Base-by-base conservation (phyloP, 2,113 vertebrate genomes). In the Syngnathus floridae region DNA sequence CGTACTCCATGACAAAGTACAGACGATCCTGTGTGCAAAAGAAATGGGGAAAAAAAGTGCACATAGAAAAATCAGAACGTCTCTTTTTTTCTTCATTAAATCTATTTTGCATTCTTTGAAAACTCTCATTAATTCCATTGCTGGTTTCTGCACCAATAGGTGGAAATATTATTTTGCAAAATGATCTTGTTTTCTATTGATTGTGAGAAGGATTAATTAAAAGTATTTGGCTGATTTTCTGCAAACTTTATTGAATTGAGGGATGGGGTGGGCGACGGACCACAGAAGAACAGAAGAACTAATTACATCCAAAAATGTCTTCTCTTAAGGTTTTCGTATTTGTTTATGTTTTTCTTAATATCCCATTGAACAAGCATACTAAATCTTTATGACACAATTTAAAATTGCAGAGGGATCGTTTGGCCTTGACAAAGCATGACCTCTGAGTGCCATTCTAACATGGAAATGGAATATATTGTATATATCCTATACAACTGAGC, bases 1-100 rank as follows among this genome's bases (percentile, higher is more conserved):
- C 94, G 4, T 95, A 98, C 43, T 98, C 96, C 96, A 98, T 98
- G 72, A 98, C 95, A 63, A 98, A 98, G 87, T 96, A 98, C 54
- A 98, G 91, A 7, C 96, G 95, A 71, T 98, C 96, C 96, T 98
- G 73, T 58, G n/a, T 26, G 19, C 36, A 52, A 35, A 40, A 14
- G 40, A 12, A 14, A 17, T 17, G 31, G 0, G 17, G 10, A 2
- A 52, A 48, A 54, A 62, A 40, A 17, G 40, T 46, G 22, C 19
- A 54, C 49, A 3, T 46, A 43, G 26, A 31, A 26, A 63, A 36
- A 38, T 5, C 16, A 19, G 26, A 36, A 37, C 7, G 21, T 9
- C 10, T 4, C 21, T 54, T 54, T 26, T 7, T 13, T 22, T 54
- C 26, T 26, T 54, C 52, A 26, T 45, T 0, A 62, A 45, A 62